Evolutionary conservation across 1,140 invertebrate genomes (phyloP).

Genomic region (Dinoponera quadriceps): DNA sequence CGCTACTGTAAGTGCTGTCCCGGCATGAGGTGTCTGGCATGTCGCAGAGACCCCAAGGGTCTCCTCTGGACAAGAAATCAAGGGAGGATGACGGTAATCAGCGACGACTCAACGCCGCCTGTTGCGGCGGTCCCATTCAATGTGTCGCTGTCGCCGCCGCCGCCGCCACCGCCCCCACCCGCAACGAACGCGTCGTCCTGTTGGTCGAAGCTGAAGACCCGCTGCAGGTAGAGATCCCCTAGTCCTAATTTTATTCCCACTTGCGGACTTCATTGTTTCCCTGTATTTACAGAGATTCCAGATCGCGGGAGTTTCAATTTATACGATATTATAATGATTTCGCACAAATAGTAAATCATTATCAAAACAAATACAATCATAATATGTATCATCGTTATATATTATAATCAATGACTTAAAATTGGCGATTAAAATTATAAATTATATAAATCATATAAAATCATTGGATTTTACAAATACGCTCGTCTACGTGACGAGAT

Average conservation of each 20-base stretch:
- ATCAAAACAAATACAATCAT: too few relatives aligned
- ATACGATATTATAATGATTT: too few relatives aligned
- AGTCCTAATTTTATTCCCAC: background rate
- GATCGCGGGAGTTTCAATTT: too few relatives aligned
- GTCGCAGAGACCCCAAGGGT: slow-evolving; percentile 79
- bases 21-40: slow-evolving; percentile 81
- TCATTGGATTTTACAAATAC: background rate
- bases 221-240: slow-evolving; percentile 63
- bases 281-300: too few relatives aligned
- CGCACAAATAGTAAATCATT: too few relatives aligned
- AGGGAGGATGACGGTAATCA: slow-evolving; percentile 44
- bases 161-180: background rate
- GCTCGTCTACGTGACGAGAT: too few relatives aligned
- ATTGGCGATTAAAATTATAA: background rate
- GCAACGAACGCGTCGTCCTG: slow-evolving; percentile 56
- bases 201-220: slow-evolving; percentile 78
- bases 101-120: slow-evolving; percentile 49
- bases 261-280: too few relatives aligned
- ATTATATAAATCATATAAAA: background rate
- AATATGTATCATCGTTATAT: too few relatives aligned
- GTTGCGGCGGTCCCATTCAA: background rate
- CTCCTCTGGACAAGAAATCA: slow-evolving; percentile 78
- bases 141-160: background rate
- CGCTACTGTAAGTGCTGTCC: slow-evolving; percentile 78
- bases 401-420: too few relatives aligned